Percentiles rank a stretch among this genome's conserved stretches.
Conservation (phyloP, 2,888 invertebrate species). For the Calliscelio sp. region DNA sequence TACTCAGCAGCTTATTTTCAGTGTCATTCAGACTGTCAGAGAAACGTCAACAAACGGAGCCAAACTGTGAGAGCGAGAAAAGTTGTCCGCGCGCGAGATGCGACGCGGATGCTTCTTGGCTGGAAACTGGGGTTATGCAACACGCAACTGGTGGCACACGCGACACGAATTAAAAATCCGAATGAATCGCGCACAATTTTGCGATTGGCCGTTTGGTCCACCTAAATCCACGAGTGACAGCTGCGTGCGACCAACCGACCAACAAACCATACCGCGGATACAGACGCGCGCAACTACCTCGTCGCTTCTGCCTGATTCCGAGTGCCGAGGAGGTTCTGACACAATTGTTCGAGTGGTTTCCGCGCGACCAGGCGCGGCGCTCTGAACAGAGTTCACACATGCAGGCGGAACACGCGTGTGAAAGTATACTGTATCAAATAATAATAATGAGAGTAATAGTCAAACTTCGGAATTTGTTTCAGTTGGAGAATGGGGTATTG, state of each 20-base stretch:
- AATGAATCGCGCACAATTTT: slow-evolving; percentile 5
- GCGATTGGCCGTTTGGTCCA: slow-evolving; percentile 31
- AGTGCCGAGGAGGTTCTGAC: slow-evolving; percentile 64
- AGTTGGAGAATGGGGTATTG: too few relatives aligned
- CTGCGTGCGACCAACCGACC: slow-evolving; percentile 75
- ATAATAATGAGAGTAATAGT: too few relatives aligned
- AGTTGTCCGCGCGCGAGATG: too few relatives aligned
- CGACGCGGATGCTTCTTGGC: slow-evolving; percentile 68
- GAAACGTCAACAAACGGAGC: too few relatives aligned
- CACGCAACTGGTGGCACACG: slow-evolving; percentile 84
- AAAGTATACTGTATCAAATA: too few relatives aligned
- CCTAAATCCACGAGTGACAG: slow-evolving; percentile 69
- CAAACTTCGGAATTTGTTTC: too few relatives aligned
- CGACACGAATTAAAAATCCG: slow-evolving; percentile 69
- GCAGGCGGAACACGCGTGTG: slow-evolving; percentile 12
- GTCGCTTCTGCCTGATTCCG: slow-evolving; percentile 71
- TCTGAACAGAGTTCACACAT: slow-evolving; percentile 36
- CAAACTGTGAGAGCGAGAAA: too few relatives aligned
- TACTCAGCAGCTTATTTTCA: too few relatives aligned
- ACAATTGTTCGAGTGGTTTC: slow-evolving; percentile 43
- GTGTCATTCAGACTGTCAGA: too few relatives aligned
- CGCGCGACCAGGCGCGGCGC: slow-evolving; percentile 55
- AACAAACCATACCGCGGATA: slow-evolving; percentile 74
- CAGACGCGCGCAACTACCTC: slow-evolving; percentile 79
- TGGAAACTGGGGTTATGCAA: slow-evolving; percentile 82